Evolutionary conservation across 2,888 invertebrate species (phyloP), one percentile per base, ranked within the genome.

Genomic region (Nephrotoma flavescens): DNA sequence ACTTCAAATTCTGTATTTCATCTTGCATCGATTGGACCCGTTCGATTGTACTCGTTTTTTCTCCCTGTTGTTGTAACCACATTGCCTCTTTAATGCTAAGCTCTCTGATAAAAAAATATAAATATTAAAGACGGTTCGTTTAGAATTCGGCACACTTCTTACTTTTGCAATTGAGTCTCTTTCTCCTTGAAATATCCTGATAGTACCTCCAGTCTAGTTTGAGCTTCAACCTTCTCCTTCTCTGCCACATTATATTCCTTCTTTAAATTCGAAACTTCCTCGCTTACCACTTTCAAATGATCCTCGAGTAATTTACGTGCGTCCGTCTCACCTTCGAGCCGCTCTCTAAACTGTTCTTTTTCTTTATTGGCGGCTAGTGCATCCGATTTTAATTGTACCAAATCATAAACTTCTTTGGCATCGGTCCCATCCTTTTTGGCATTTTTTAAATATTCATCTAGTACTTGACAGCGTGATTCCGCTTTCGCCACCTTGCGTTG

Each of bases 111-210:
- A 47, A 87, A n/a, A 19, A 83, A 87, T 9, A 31, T 6, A 83
- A 86, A 45, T 83, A 52, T 86, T 71, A 87, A 9, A 57, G 52
- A 87, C n/a, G 1, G 84, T 85, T 71, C 84, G 42, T 7, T 41
- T 87, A 83, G 86, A 86, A 86, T 87, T 42, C 57, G 84, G 83
- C 85, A 92, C 11, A 31, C 71, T 31, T 71, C 93, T 92, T 93
- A 97, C 96, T 97, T 97, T 92, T 97, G 95, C 86, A 97, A 92
- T 91, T 97, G 96, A 12, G 95, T 93, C 91, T 98, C 98, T 89
- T 96, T 95, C 88, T 98, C 97, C 89, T 97, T 96, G 92, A 98
- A 98, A 91, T 97, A 98, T 90, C 95, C 95, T 0, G 96, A 95
- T 71, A 98, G 92, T 0, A 98, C 97, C 90, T 96, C 96, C 1